A percentile compares a stretch with the other conserved stretches of the same genome.
Conservation (phyloP, 2,797 vertebrate genomes). For the Acanthopagrus latus region DNA sequence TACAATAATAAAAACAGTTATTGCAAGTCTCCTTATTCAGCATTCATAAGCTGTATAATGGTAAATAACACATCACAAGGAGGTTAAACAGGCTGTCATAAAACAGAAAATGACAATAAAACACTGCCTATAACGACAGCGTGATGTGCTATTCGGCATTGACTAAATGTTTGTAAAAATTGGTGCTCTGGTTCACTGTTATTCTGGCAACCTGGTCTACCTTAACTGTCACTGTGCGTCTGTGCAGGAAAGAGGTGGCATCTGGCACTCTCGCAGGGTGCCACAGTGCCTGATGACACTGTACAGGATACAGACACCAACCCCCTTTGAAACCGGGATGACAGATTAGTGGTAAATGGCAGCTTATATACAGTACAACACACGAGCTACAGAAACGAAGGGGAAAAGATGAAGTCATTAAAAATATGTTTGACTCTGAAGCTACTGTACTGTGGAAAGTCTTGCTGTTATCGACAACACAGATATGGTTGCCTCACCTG, state of each 20-base stretch:
- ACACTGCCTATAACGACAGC: neutral
- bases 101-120: neutral
- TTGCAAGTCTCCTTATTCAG: neutral
- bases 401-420: neutral
- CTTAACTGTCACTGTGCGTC: constrained; percentile 60
- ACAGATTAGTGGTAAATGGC: constrained; percentile 12
- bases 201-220: constrained; percentile 48
- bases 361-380: neutral
- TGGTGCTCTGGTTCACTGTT: neutral
- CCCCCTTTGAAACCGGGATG: neutral
- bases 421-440: neutral
- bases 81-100: neutral
- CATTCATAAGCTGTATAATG: neutral
- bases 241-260: constrained; percentile 62
- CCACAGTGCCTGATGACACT: constrained; percentile 28
- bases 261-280: constrained; percentile 70
- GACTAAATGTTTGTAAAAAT: neutral
- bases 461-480: neutral
- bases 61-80: neutral
- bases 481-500: neutral
- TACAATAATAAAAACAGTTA: neutral
- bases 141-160: neutral
- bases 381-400: neutral
- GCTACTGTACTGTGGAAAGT: neutral
- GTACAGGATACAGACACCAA: constrained; percentile 13